Evolutionary conservation across 1,140 invertebrate species (phyloP).

Genomic region (Thalassaphorura encarpata): DNA sequence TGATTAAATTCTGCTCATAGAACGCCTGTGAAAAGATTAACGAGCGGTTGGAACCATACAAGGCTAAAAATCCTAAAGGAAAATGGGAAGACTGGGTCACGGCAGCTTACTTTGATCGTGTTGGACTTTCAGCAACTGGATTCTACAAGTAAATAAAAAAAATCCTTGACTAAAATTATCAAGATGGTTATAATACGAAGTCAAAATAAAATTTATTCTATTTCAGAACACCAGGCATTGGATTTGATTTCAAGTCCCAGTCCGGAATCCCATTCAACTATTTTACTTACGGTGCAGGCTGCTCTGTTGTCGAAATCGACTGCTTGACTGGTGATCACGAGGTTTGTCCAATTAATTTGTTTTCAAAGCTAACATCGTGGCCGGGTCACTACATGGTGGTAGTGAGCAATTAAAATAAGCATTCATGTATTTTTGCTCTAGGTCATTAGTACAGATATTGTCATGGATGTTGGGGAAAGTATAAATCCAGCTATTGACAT

Average conservation of each 20-base stretch:
- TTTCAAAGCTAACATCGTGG: too few relatives aligned
- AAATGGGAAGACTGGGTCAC: conserved; percentile 78
- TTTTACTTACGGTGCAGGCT: conserved; percentile 66
- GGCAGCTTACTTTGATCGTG: conserved; percentile 65
- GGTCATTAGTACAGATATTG: conserved; percentile 79
- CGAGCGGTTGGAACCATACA: conserved; percentile 65
- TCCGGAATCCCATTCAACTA: conserved; percentile 65
- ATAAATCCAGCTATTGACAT: conserved; percentile 93
- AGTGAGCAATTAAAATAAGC: not conserved
- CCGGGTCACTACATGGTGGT: not conserved
- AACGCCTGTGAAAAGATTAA: conserved; percentile 70
- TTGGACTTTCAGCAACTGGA: conserved; percentile 74
- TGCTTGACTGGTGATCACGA: conserved; percentile 79
- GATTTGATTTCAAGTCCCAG: conserved; percentile 61
- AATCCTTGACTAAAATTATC: not conserved
- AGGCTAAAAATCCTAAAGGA: conserved; percentile 62
- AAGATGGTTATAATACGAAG: not conserved
- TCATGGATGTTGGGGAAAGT: conserved; percentile 89
- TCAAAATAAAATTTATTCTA: too few relatives aligned
- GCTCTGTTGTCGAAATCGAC: conserved; percentile 75
- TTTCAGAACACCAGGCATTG: conserved; percentile 58
- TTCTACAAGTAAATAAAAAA: conserved; percentile 51
- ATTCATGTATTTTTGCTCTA: conserved; percentile 33
- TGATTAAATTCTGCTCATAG: conserved; percentile 40
- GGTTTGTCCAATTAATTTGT: conserved; percentile 39